These are phyloP conservation scores for Lontra canadensis DNA, from an alignment of 2,113 vertebrate genomes.

Conservation along the genomic window DNA sequence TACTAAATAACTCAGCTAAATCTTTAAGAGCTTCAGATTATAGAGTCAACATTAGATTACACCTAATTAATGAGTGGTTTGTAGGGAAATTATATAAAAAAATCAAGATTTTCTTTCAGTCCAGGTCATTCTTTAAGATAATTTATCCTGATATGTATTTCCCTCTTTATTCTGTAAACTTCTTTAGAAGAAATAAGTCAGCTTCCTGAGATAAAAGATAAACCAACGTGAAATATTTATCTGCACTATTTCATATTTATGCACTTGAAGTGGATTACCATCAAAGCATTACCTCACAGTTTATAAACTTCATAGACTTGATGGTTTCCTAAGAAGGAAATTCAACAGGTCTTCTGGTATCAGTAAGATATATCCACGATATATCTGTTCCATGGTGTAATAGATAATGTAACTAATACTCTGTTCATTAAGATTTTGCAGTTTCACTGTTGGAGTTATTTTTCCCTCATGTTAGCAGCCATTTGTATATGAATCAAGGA, in stretches of 20 bases:
- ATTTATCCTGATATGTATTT: constrained; percentile 78
- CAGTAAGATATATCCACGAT: constrained; percentile 72
- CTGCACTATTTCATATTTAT: constrained; percentile 79
- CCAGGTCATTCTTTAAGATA: constrained; percentile 79
- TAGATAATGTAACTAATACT: constrained; percentile 69
- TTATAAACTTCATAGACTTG: constrained; percentile 75
- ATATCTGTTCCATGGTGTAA: constrained; percentile 75
- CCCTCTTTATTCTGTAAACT: constrained; percentile 67
- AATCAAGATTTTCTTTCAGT: constrained; percentile 79
- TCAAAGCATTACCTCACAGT: constrained; percentile 71
- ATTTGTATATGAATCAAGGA: constrained; percentile 67
- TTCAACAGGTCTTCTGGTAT: constrained; percentile 66
- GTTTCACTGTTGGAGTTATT: constrained; percentile 64
- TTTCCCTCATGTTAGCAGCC: constrained; percentile 68
- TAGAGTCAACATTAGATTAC: constrained; percentile 75
- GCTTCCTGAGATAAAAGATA: constrained; percentile 73
- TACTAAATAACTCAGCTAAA: constrained; percentile 66
- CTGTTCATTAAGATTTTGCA: constrained; percentile 63
- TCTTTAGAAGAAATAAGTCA: constrained; percentile 73
- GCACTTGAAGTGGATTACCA: constrained; percentile 76
- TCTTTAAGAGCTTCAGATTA: constrained; percentile 70
- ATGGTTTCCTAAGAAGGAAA: constrained; percentile 72
- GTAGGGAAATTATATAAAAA: constrained; percentile 69
- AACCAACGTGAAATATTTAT: constrained; percentile 78
- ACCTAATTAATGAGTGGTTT: constrained; percentile 74